Conservation (phyloP, 2,888 invertebrate species). For the Marasmarcha lunaedactyla region DNA sequence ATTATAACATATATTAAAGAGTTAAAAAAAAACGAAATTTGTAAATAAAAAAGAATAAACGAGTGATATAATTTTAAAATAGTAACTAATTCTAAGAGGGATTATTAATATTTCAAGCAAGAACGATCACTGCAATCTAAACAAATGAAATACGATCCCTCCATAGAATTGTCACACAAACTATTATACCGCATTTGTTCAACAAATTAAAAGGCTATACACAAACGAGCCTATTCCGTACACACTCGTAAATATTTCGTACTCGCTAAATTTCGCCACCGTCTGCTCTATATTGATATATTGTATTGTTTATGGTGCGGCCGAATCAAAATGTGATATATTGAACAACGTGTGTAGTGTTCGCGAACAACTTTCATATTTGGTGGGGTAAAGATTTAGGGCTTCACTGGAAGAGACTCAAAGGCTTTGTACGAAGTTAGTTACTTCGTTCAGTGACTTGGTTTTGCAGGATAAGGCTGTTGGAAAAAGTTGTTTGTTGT, state of each 20-base stretch:
- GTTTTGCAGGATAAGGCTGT: no score
- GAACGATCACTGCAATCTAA: no score
- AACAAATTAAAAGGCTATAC: constrained; percentile 10
- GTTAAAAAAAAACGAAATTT: no score
- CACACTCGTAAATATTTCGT: constrained; percentile 55
- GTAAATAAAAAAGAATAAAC: no score
- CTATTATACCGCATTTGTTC: not conserved
- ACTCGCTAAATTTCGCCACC: constrained; percentile 68
- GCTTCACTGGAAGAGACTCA: constrained; percentile 32
- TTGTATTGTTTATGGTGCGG: constrained; percentile 70
- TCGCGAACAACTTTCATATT: constrained; percentile 66
- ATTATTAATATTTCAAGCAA: no score
- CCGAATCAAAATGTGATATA: constrained; percentile 71
- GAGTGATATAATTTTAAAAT: no score
- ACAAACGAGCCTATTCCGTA: constrained; percentile 20
- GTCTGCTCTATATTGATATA: constrained; percentile 70
- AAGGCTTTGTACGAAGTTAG: not conserved
- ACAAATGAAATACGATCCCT: no score
- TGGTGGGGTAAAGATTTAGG: constrained; percentile 47
- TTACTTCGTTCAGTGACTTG: no score
- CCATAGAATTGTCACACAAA: no score
- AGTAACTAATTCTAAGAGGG: no score
- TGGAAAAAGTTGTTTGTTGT: no score
- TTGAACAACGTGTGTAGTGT: constrained; percentile 56
- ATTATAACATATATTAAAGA: no score